Evolutionary conservation across 1,140 invertebrate genomes (phyloP).

Genomic region (Ceratina japonica): DNA sequence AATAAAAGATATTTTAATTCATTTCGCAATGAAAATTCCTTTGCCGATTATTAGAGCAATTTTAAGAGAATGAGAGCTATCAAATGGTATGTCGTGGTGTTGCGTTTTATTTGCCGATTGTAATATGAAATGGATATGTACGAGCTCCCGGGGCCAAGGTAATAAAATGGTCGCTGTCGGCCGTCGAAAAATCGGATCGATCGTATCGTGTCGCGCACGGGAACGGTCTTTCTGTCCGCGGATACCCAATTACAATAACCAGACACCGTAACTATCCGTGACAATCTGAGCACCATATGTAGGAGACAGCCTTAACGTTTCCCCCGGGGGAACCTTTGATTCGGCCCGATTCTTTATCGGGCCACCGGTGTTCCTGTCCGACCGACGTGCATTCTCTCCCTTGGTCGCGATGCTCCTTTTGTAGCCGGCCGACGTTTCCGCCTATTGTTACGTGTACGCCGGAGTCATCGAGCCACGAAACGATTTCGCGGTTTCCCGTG

Average conservation of each 20-base stretch:
- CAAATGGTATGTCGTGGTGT: too few species aligned
- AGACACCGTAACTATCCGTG: constrained; percentile 71
- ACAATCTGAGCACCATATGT: constrained; percentile 56
- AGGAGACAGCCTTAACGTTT: constrained; percentile 55
- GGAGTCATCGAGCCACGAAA: constrained; percentile 58
- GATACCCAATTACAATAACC: constrained; percentile 66
- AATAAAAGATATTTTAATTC: too few species aligned
- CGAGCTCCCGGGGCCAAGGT: too few species aligned
- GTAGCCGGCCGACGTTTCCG: constrained; percentile 60
- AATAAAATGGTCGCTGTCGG: neutral
- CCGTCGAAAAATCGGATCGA: constrained; percentile 29
- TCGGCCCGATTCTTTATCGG: constrained; percentile 61
- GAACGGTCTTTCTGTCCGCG: constrained; percentile 28
- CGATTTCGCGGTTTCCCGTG: constrained; percentile 54
- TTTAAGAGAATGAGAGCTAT: too few species aligned
- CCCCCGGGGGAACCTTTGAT: constrained; percentile 55
- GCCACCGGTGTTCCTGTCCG: constrained; percentile 52
- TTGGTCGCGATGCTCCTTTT: constrained; percentile 58
- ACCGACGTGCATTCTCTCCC: constrained; percentile 35
- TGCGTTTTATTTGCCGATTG: too few species aligned
- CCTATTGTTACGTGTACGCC: constrained; percentile 61
- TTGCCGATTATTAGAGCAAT: too few species aligned
- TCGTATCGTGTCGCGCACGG: constrained; percentile 15
- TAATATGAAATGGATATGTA: too few species aligned
- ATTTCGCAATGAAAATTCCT: too few species aligned